Base-by-base conservation (phyloP, 2,113 vertebrate genomes). In the Isurus oxyrinchus region DNA sequence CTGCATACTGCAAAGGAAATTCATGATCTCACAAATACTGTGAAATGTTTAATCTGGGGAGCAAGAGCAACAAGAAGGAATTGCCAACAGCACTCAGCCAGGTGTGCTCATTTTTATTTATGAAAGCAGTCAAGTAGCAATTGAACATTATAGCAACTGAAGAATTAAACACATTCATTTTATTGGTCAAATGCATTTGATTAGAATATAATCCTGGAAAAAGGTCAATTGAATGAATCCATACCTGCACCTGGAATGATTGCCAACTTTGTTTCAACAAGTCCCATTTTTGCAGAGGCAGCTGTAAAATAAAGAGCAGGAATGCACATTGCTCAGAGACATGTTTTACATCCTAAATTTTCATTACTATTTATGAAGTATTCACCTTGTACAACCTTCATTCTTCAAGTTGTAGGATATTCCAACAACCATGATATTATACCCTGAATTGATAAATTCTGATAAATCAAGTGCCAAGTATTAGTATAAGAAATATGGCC, bases 241-340 rank as follows among this genome's bases (percentile, higher is more conserved):
- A 98, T 98, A 99, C 99, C 99, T 98, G 98, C 99, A 97, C 99
- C 99, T 63, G 98, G 99, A 98, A 99, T 99, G 96, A 99, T 99
- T 0, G 99, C 99, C 97, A 99, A 96, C 97, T 99, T 99, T 10
- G 99, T 98, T 97, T 99, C 99, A 96, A 99, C 99, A 5, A 99
- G 97, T 96, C 99, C 99, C 99, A 99, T 99, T 98, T 99, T 99
- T 6, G 99, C 99, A 97, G 98, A 98, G 93, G 98, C 97, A 21
- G 99, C 99, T 99, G 96, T 97, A 97, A 97, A 66, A 16, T 66
- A 66, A 66, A 66, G 63, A 14, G 19, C 63, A 66, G 19, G 19
- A 66, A 66, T 66, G 2, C 63, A 66, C 63, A 66, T 19, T 21
- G 63, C 16, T 66, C 63, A 66, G 63, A 63, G 61, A 63, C 61